Evolutionary conservation across 2,888 invertebrate genomes (phyloP), one percentile per base, ranked within the genome.

Genomic region (Noctua janthe): DNA sequence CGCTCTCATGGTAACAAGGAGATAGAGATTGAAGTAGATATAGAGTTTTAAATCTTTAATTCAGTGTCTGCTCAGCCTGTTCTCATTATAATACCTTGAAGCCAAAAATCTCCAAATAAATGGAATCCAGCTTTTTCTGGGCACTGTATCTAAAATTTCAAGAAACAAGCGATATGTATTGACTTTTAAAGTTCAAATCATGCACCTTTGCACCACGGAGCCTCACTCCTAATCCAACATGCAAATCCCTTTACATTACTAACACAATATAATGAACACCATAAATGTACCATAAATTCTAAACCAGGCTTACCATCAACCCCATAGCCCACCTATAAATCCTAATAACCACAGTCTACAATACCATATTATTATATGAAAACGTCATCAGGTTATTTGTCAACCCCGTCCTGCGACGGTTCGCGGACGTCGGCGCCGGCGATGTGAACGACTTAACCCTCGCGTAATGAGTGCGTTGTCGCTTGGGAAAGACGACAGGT

Each of bases 381-480:
- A 83, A 76, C 78, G 74, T 76, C 80, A 83, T 81, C 73, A 76
- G 74, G 64, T 70, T 72, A 80, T 83, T 81, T 72, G 81, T 59
- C 62, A 85, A 85, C 85, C 88, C 86, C 75, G 72, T 43, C n/a
- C 59, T 80, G 85, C 86, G 85, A 83, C 89, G 89, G 88, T 88
- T 84, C 85, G 80, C 86, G 87, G 86, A 51, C 84, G 84, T 85
- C 86, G 35, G 54, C 84, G 84, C 85, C 86, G 35, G 54, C 49
- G 70, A 91, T 91, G 92, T 92, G 91, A 92, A 92, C 93, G 91
- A 92, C 90, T 62, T 90, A 93, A 92, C 93, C 93, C 92, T 88
- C 81, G 13, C 39, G 81, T 84, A 91, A 92, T 92, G 91, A 92
- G 72, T 49, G 76, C 39, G 17, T 23, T 6, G 79, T 67, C 76